Base-by-base conservation (phyloP, 2,888 invertebrate genomes). In the Sphaerophoria rueppellii region DNA sequence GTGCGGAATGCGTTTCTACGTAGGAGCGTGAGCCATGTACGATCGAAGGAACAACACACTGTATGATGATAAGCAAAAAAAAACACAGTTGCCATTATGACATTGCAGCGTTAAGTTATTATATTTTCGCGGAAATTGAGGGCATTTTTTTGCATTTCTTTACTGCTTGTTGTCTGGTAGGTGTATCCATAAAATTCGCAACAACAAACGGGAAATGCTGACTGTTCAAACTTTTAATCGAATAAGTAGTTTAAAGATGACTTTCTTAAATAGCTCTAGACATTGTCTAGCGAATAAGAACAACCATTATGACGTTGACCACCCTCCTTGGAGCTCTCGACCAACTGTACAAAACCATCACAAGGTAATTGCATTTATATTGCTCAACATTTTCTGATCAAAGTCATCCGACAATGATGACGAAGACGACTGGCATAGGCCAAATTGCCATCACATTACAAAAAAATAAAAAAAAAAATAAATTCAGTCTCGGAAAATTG, bases 401-500 rank as follows among this genome's bases (percentile, higher is more conserved):
- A 80, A 58, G 58, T 14, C 58, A 6, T 40, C 58, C 58, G 58
- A 58, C 58, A 58, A 40, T 0, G 11, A 14, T 16, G 0, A 58
- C 6, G 11, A 37, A 9, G 76, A 57, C 72, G 85, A 58, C 74
- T 24, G 50, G 35, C 65, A 57, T 76, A 35, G 52, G 12, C 76
- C 57, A 74, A 75, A 79, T 72, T 57, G 40, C 71, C 65, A 60
- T 75, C 16, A 55, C 57, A 73, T 71, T 24, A 60, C 24, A 24
- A 24, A 24, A 24, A 24, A 24, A 24, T 1, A 24, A 2, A 24
- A 24, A 24, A 24, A 24, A 24, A 24, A 60, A 77, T 67, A 72
- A 77, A 73, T 69, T 7, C 9, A 74, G 16, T 35, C 79, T 87
- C 82, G 85, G 87, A 71, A 90, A 90, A 89, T 90, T 90, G 89